Evolutionary conservation across 2,888 invertebrate species (phyloP), one percentile per base, ranked within the genome.

Genomic region (Unio delphinus): DNA sequence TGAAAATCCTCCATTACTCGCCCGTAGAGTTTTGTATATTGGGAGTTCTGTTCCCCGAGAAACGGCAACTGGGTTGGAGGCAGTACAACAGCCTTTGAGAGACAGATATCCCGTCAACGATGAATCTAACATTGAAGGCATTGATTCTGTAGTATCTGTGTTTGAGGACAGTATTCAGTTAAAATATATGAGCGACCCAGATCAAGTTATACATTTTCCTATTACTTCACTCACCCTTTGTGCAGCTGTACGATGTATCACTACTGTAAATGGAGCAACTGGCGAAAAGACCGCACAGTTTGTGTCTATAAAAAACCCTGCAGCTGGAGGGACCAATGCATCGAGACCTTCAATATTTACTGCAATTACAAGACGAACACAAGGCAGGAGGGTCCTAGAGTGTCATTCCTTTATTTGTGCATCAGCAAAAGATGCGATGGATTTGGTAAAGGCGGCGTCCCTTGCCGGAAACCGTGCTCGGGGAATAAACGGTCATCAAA

Each of bases 361-460:
- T 7, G 82, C 86, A 55, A 89, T 90, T 54, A 87, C 89, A 54
- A 80, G 89, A 5, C 80, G 89, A 7, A 85, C 86, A 18, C 83
- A 83, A 59, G 89, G 89, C 7, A 72, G 85, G n/a, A 87, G 86
- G 72, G 85, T 89, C 4, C 75, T 90, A 17, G 90, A 90, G 70
- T 90, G 89, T 70, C 89, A 89, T 70, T 87, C 85, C 7, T 90
- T 89, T 77, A 77, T 90, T 8, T 85, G 86, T 71, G 78, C 81
- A 84, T 94, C 97, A 70, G 96, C 97, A 90, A 95, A 96, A 89
- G 98, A 99, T 63, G 99, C 99, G 76, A 97, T 99, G 91, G 98
- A 99, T 83, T 93, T 99, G 87, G 98, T 98, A 78, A 93, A 97
- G 84, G 97, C 97, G 26, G 81, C 86, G 4, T 79, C 83, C n/a